Evolutionary conservation across 2,888 invertebrate species (phyloP).

Genomic region (Drosophila yooni): DNA sequence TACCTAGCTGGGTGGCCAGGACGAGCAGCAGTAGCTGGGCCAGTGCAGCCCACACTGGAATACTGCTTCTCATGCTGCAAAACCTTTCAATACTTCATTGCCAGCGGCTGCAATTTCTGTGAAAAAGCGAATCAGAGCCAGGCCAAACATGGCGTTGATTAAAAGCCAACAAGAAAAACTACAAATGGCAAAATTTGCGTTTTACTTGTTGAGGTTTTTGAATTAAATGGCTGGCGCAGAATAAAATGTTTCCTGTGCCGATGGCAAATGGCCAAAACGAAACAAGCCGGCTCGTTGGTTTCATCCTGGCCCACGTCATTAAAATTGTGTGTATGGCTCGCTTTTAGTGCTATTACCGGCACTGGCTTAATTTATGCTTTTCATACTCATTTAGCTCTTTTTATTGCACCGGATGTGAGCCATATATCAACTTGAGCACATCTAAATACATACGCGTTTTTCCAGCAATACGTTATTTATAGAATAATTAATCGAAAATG

Average conservation of each 20-base stretch:
- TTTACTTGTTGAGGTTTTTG: slow-evolving; percentile 16
- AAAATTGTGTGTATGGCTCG: slow-evolving; percentile 45
- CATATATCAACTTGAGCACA: slow-evolving; percentile 9
- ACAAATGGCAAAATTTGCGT: slow-evolving; percentile 28
- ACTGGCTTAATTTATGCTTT: slow-evolving; percentile 63
- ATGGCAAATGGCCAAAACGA: slow-evolving; percentile 7
- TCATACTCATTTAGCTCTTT: slow-evolving; percentile 30
- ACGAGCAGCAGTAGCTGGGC: slow-evolving; percentile 64
- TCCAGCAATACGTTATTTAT: slow-evolving; percentile 16
- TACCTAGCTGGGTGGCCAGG: slow-evolving; percentile 67
- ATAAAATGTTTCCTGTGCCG: slow-evolving; percentile 25
- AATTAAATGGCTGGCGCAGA: slow-evolving; percentile 30
- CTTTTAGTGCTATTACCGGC: slow-evolving; percentile 60
- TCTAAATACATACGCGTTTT: neutral
- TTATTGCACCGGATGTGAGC: slow-evolving; percentile 42
- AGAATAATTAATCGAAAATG: slow-evolving; percentile 7
- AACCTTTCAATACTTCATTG: slow-evolving; percentile 54
- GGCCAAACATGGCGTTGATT: slow-evolving; percentile 49
- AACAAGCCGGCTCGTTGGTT: slow-evolving; percentile 7
- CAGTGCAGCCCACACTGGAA: slow-evolving; percentile 69
- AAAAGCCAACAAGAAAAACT: slow-evolving; percentile 46
- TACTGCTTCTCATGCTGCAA: slow-evolving; percentile 76
- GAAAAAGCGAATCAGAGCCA: slow-evolving; percentile 15
- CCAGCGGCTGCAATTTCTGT: slow-evolving; percentile 40
- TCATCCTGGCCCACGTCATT: slow-evolving; percentile 53